Conservation (phyloP, 2,113 vertebrate genomes). For the Podarcis muralis region DNA sequence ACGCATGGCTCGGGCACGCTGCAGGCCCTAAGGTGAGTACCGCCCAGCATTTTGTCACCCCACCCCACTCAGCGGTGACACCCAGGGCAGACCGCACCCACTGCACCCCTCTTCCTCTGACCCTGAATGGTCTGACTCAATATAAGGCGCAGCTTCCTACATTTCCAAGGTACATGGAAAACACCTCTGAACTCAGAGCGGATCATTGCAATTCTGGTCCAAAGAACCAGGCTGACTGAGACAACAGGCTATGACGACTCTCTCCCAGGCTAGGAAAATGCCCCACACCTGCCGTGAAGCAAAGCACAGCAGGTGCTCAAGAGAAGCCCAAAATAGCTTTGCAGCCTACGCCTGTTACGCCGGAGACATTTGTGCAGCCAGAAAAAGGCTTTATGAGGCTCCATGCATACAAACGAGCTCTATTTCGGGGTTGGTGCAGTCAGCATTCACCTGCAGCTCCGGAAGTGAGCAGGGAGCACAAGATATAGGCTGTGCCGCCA, state of each 20-base stretch:
- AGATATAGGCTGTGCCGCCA: not conserved
- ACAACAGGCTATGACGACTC: constrained; percentile 29
- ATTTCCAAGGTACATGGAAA: not conserved
- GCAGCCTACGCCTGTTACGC: not conserved
- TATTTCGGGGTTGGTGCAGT: not conserved
- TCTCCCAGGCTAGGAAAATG: accelerated
- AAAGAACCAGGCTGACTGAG: not conserved
- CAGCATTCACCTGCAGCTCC: not conserved
- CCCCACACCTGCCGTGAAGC: not conserved
- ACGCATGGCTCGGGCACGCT: no score
- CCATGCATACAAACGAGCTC: not conserved
- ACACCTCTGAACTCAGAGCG: not conserved
- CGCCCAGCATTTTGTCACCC: no score
- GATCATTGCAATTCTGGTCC: not conserved
- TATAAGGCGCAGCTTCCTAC: no score
- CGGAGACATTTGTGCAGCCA: not conserved
- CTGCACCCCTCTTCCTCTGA: no score
- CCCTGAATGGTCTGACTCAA: no score
- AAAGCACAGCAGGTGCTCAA: not conserved
- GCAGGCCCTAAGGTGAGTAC: no score
- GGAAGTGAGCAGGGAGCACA: not conserved
- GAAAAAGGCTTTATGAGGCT: not conserved
- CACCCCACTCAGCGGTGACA: no score
- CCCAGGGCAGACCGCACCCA: no score
- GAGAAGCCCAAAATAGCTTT: accelerated